phyloP scores from a whole-genome alignment of 1,140 invertebrate species.

The Pemphigus obesinymphae region DNA sequence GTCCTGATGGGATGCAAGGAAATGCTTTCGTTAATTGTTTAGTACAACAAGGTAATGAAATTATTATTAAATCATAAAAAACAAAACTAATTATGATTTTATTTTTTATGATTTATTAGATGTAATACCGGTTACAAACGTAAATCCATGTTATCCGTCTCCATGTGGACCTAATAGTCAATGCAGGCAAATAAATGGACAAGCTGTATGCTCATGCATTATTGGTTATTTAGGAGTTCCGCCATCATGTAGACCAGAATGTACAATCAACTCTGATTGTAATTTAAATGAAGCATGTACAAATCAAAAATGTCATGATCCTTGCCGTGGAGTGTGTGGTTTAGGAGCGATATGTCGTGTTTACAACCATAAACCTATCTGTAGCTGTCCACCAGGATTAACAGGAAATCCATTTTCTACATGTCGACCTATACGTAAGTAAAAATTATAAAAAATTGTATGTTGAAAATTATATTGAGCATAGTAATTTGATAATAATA shows the following conservation, averaged over 20 bases:
- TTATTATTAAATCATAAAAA: neutral
- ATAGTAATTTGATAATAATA: conserved; percentile 47
- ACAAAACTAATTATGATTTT: conserved; percentile 41
- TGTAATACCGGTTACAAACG: conserved; percentile 49
- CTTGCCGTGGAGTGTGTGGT: conserved; percentile 63
- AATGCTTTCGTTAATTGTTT: conserved; percentile 63
- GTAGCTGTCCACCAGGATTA: conserved; percentile 59
- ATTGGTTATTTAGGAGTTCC: conserved; percentile 54
- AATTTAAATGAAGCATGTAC: conserved; percentile 58
- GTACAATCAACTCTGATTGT: conserved; percentile 62
- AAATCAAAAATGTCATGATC: conserved; percentile 62
- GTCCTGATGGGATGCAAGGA: conserved; percentile 61
- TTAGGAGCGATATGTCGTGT: conserved; percentile 62
- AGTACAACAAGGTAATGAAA: conserved; percentile 48
- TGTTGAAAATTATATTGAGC: no score
- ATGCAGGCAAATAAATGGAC: conserved; percentile 61
- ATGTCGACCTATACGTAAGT: conserved; percentile 58
- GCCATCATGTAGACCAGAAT: conserved; percentile 61
- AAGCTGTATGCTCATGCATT: conserved; percentile 63
- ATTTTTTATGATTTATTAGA: neutral
- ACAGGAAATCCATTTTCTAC: conserved; percentile 71
- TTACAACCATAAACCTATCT: conserved; percentile 62
- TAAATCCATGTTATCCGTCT: conserved; percentile 65
- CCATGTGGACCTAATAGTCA: conserved; percentile 65
- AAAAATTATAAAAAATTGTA: conserved; percentile 45